phyloP scores from a whole-genome alignment of 2,888 invertebrate species.

The Polietes domitor region DNA sequence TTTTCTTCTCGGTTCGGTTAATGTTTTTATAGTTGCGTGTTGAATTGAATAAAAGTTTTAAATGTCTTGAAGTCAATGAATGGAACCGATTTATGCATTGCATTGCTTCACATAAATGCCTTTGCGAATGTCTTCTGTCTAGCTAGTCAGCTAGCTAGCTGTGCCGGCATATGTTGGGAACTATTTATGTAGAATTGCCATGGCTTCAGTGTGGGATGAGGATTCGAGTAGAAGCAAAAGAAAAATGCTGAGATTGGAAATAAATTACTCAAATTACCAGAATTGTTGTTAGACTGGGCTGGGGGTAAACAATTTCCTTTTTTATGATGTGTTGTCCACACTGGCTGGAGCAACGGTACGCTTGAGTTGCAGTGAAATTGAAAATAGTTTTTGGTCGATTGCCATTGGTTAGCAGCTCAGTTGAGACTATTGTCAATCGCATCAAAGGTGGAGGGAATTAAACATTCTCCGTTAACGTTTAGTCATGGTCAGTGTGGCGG shows the following conservation, averaged over 20 bases:
- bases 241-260: background rate
- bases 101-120: conserved; percentile 29
- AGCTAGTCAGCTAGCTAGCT: too few relatives aligned
- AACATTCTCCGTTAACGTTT: too few relatives aligned
- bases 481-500: too few relatives aligned
- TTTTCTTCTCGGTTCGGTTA: background rate
- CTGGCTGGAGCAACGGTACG: background rate
- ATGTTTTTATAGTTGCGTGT: conserved; percentile 57
- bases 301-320: background rate
- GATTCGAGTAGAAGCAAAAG: background rate
- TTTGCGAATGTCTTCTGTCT: background rate
- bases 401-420: too few relatives aligned
- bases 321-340: conserved; percentile 17
- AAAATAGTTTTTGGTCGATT: background rate
- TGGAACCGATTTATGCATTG: conserved; percentile 29
- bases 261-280: conserved; percentile 32
- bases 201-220: conserved; percentile 33
- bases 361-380: conserved; percentile 1
- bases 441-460: too few relatives aligned
- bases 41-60: conserved; percentile 59
- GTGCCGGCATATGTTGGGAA: background rate
- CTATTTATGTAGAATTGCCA: background rate
- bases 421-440: too few relatives aligned
- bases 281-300: background rate
- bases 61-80: conserved; percentile 43